A percentile compares a stretch with the other conserved stretches of the same genome.
Evolutionary conservation across 2,797 vertebrate genomes (phyloP).

Genomic region (Aulostomus chinensis): DNA sequence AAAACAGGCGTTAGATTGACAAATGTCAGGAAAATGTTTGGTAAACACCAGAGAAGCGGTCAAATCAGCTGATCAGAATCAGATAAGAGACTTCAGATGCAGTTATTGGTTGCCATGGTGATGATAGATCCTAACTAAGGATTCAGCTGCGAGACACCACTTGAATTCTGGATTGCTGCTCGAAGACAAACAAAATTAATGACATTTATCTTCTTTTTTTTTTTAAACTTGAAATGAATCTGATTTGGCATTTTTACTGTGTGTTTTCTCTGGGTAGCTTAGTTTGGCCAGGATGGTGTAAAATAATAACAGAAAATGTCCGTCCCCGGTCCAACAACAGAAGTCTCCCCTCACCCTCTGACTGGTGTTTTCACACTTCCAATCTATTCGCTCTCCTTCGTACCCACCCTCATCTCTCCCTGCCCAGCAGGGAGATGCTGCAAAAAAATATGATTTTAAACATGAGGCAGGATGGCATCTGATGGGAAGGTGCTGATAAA

Average conservation of each 20-base stretch:
- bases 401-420: constrained; percentile 5
- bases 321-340: constrained; percentile 5
- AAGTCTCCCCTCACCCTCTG: constrained; percentile 5
- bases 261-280: background rate
- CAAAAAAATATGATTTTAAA: constrained; percentile 94
- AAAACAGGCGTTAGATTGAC: too few species aligned
- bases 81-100: too few species aligned
- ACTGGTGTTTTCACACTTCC: constrained; percentile 24
- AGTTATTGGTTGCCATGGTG: too few species aligned
- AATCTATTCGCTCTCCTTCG: constrained; percentile 70
- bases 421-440: constrained; percentile 78
- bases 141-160: too few species aligned
- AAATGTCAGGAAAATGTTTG: too few species aligned
- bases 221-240: too few species aligned
- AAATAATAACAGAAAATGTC: constrained; percentile 1
- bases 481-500: constrained; percentile 67
- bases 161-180: too few species aligned
- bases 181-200: too few species aligned
- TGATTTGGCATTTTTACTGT: background rate
- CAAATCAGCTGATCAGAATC: too few species aligned
- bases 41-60: too few species aligned
- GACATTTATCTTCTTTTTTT: too few species aligned
- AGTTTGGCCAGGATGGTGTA: background rate
- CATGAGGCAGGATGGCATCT: constrained; percentile 77
- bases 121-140: too few species aligned